phyloP scores from a whole-genome alignment of 2,113 vertebrate species.

The Athene cunicularia region DNA sequence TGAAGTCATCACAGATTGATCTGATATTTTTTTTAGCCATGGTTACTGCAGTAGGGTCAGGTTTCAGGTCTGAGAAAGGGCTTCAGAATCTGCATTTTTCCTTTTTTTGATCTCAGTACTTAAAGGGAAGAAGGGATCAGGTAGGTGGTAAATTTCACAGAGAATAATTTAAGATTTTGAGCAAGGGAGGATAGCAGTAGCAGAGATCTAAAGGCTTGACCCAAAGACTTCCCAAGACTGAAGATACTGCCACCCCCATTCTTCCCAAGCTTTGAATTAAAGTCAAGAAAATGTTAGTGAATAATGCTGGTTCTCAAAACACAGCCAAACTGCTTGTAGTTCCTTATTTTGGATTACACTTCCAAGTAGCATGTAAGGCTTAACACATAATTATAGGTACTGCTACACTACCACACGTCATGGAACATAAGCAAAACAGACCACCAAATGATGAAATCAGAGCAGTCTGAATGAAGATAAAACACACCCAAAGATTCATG shows the following conservation, averaged over 20 bases:
- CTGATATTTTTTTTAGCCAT: not conserved
- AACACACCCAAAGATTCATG: not conserved
- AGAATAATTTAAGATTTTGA: not conserved
- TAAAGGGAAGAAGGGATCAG: not conserved
- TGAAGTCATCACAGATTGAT: constrained; percentile 3
- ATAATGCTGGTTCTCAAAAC: not conserved
- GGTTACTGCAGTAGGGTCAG: not conserved
- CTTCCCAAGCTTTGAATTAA: not conserved
- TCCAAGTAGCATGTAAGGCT: not conserved
- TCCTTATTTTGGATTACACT: not conserved
- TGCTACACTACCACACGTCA: not conserved
- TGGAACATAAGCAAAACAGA: not conserved
- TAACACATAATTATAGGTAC: not conserved
- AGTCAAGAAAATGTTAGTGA: not conserved
- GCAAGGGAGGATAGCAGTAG: not conserved
- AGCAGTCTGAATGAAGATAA: not conserved
- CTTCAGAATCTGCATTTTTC: not conserved
- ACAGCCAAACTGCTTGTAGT: not conserved
- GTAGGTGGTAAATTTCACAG: not conserved
- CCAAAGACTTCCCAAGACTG: not conserved
- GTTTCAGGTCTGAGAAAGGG: not conserved
- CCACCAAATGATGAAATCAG: not conserved
- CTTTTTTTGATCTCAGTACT: not conserved
- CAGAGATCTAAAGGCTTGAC: not conserved
- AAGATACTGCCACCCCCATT: not conserved